A percentile compares a stretch with the other conserved stretches of the same genome.
Conservation (phyloP, 1,140 invertebrate species). For the Prorops nasuta region DNA sequence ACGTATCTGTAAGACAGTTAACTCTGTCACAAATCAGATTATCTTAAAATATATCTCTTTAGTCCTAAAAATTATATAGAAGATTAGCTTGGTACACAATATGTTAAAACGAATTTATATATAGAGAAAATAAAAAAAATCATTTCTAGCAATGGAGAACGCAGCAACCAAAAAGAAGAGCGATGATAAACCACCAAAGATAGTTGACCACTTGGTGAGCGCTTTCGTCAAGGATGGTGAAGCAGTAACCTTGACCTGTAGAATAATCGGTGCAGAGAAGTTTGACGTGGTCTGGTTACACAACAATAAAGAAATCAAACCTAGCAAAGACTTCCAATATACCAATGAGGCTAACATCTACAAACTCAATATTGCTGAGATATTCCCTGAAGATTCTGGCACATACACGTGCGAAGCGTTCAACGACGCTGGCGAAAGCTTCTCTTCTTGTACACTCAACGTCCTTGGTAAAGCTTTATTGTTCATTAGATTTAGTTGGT, state of each 20-base stretch:
- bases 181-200: conserved; percentile 76
- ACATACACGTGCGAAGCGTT: conserved; percentile 96
- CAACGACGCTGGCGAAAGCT: conserved; percentile 91
- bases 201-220: conserved; percentile 80
- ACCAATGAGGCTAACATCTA: conserved; percentile 87
- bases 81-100: too few species aligned
- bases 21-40: too few species aligned
- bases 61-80: too few species aligned
- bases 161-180: conserved; percentile 55
- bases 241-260: conserved; percentile 77
- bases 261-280: conserved; percentile 82
- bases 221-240: conserved; percentile 84
- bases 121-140: not conserved
- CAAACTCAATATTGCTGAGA: conserved; percentile 87
- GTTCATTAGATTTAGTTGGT: too few species aligned
- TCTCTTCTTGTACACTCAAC: conserved; percentile 84
- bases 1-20: too few species aligned
- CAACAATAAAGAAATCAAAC: conserved; percentile 95
- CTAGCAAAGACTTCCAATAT: conserved; percentile 94
- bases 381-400: conserved; percentile 91
- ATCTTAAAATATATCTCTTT: too few species aligned
- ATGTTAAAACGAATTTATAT: too few species aligned
- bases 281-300: conserved; percentile 95
- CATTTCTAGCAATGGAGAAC: conserved; percentile 64
- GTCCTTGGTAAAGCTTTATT: conserved; percentile 76